Conservation (phyloP, 1,140 invertebrate species). For the Limonius californicus region DNA sequence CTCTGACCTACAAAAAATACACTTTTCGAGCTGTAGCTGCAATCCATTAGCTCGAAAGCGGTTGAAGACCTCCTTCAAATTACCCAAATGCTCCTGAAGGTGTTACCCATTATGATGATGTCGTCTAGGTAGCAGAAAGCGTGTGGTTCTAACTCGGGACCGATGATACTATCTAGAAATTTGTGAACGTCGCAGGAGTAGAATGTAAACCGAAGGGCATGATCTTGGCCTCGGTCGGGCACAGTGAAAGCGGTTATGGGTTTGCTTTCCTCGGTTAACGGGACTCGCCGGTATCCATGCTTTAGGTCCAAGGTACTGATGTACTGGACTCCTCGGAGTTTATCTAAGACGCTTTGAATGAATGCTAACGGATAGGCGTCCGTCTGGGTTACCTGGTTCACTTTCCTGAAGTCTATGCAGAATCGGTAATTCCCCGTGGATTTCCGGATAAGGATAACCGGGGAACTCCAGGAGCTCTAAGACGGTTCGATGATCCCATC, state of each 20-base stretch:
- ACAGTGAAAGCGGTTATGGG: no score
- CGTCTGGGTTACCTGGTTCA: background rate
- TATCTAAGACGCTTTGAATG: background rate
- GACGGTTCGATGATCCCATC: constrained; percentile 24
- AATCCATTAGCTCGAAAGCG: background rate
- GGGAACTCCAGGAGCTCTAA: constrained; percentile 19
- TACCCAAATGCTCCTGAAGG: background rate
- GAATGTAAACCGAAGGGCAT: background rate
- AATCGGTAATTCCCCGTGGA: background rate
- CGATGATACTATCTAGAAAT: constrained; percentile 28
- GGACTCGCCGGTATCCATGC: no score
- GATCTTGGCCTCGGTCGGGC: background rate
- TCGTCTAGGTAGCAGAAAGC: constrained; percentile 35
- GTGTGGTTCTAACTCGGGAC: constrained; percentile 40
- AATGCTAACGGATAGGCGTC: no score
- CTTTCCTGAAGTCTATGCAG: constrained; percentile 2
- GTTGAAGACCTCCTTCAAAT: background rate
- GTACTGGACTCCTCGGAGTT: background rate
- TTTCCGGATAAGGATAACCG: background rate
- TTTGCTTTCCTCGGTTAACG: no score
- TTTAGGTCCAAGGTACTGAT: no score
- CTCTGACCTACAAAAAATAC: background rate
- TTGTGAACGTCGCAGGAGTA: constrained; percentile 34
- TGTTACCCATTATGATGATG: constrained; percentile 19
- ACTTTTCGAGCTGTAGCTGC: no score